These are phyloP conservation scores for Eulemur rufifrons DNA, from an alignment of 2,113 vertebrate genomes.

Conservation along the genomic window DNA sequence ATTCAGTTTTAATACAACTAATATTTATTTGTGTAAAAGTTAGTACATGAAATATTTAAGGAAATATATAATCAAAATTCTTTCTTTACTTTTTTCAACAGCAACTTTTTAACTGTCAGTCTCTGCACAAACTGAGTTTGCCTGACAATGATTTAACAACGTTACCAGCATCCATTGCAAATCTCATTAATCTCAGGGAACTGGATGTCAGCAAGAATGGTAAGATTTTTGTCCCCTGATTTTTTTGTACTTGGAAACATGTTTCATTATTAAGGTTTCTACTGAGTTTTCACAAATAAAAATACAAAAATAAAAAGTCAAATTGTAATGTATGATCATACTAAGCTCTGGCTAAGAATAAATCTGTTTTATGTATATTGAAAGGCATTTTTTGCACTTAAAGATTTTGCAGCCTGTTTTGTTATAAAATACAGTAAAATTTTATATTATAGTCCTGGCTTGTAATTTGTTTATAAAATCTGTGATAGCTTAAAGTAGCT, in stretches of 20 bases:
- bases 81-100: slow-evolving; percentile 82
- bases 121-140: slow-evolving; percentile 97
- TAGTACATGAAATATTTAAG: neutral
- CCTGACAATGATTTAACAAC: slow-evolving; percentile 98
- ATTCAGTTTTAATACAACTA: slow-evolving; percentile 23
- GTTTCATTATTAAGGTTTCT: slow-evolving; percentile 34
- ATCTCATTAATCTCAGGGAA: slow-evolving; percentile 99
- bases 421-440: neutral
- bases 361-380: neutral
- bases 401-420: neutral
- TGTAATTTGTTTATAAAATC: neutral
- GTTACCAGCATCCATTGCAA: slow-evolving; percentile 96
- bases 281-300: slow-evolving; percentile 49
- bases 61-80: slow-evolving; percentile 58
- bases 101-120: slow-evolving; percentile 99
- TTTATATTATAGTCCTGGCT: neutral
- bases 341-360: neutral
- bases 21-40: slow-evolving; percentile 26
- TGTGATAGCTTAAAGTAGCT: neutral
- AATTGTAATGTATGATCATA: neutral
- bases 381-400: neutral
- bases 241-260: slow-evolving; percentile 16
- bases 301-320: slow-evolving; percentile 42
- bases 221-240: slow-evolving; percentile 84
- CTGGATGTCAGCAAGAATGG: slow-evolving; percentile 99